Percentiles rank a stretch among this genome's conserved stretches.
These are phyloP conservation scores for Chymomyza amoena DNA, from an alignment of 2,888 invertebrate genomes.

Conservation along the genomic window DNA sequence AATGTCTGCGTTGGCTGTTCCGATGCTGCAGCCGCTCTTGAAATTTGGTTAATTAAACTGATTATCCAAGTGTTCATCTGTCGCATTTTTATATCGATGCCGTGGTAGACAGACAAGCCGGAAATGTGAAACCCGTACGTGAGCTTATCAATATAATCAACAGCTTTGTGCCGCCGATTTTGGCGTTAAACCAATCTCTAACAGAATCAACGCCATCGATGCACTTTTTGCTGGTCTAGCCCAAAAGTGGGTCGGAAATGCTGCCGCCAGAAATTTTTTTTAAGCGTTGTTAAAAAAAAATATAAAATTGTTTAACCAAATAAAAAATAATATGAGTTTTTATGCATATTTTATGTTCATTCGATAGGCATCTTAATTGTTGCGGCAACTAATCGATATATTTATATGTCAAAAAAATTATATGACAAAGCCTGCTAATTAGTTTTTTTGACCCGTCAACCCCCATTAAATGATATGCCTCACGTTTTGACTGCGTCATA, in stretches of 20 bases:
- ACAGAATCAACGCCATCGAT: constrained; percentile 22
- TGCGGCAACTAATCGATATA: too few relatives aligned
- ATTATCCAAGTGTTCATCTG: constrained; percentile 55
- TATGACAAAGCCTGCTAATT: constrained; percentile 19
- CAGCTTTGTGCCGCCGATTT: constrained; percentile 27
- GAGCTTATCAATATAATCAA: constrained; percentile 53
- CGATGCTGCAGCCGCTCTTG: constrained; percentile 36
- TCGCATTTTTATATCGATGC: constrained; percentile 58
- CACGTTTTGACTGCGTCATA: constrained; percentile 16
- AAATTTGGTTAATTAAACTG: constrained; percentile 69
- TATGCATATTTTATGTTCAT: not conserved
- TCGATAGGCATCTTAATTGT: too few relatives aligned
- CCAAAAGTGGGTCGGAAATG: not conserved
- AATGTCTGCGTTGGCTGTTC: not conserved
- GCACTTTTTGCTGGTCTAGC: not conserved
- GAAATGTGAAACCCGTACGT: constrained; percentile 58
- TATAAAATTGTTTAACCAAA: constrained; percentile 11
- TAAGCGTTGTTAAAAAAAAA: constrained; percentile 37
- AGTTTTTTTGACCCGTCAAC: constrained; percentile 19
- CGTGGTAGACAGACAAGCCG: constrained; percentile 46
- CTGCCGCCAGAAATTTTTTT: not conserved
- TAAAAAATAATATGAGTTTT: not conserved
- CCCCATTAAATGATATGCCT: constrained; percentile 12
- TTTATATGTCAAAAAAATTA: not conserved
- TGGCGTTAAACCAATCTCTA: constrained; percentile 13